Conservation (phyloP, 2,888 invertebrate species). For the Eilema griseolum region DNA sequence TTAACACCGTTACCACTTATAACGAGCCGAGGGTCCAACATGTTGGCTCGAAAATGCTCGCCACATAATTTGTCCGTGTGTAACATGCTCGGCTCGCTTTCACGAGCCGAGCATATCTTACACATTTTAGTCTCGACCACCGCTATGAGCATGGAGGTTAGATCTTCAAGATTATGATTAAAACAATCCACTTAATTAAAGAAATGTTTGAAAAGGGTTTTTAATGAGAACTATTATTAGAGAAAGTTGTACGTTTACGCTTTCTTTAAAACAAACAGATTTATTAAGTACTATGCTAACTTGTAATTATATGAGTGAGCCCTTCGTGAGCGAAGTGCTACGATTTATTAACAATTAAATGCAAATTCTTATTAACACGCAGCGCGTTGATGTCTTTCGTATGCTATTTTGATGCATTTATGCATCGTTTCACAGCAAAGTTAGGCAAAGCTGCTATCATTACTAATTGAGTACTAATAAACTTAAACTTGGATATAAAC, state of each 20-base stretch:
- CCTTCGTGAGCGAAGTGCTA: neutral
- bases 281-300: constrained; percentile 3
- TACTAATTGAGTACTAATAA: no score
- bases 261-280: constrained; percentile 19
- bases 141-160: constrained; percentile 27
- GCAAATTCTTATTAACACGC: neutral
- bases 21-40: constrained; percentile 28
- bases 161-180: constrained; percentile 24
- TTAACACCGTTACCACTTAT: no score
- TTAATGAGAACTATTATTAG: constrained; percentile 25
- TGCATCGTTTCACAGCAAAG: no score
- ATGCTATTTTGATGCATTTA: no score
- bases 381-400: constrained; percentile 17
- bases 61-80: constrained; percentile 38
- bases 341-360: neutral
- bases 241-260: constrained; percentile 28
- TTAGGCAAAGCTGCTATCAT: no score
- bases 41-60: constrained; percentile 24
- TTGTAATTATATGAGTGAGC: neutral
- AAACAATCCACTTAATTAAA: constrained; percentile 21
- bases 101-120: constrained; percentile 56
- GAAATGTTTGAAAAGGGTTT: constrained; percentile 21
- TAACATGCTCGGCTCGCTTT: constrained; percentile 58
- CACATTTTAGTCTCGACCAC: constrained; percentile 33
- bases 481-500: no score